Percentiles rank a stretch among this genome's conserved stretches.
Evolutionary conservation across 2,888 invertebrate genomes (phyloP).

Genomic region (Hyposoter dolosus): DNA sequence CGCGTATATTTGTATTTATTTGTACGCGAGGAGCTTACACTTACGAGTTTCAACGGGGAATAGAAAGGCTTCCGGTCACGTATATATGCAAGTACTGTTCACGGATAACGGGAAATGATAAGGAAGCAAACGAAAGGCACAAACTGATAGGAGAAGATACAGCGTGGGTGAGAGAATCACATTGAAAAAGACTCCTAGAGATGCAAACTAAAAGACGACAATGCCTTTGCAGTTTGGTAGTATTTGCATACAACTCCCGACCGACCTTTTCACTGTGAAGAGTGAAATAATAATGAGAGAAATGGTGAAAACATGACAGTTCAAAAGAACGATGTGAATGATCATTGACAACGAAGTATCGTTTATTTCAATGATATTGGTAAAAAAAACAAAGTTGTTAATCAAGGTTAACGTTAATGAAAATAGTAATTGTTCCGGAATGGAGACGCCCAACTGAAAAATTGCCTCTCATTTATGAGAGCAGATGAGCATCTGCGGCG

Average conservation of each 20-base stretch:
- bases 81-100: conserved; percentile 50
- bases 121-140: conserved; percentile 56
- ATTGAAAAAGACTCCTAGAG: conserved; percentile 39
- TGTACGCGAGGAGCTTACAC: conserved; percentile 34
- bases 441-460: not conserved
- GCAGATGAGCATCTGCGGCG: not conserved
- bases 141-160: conserved; percentile 53
- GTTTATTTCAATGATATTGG: not conserved
- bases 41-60: conserved; percentile 38
- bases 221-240: not conserved
- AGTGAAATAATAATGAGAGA: conserved; percentile 4
- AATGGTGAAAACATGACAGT: not conserved
- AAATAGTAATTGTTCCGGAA: not conserved
- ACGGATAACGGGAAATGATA: conserved; percentile 67
- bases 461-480: not conserved
- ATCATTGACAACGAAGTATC: not conserved
- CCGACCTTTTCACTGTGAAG: conserved; percentile 13
- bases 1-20: conserved; percentile 35
- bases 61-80: conserved; percentile 63
- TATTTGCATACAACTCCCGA: conserved; percentile 15
- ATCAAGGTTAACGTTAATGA: not conserved
- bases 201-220: conserved; percentile 34
- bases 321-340: not conserved
- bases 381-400: not conserved
- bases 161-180: conserved; percentile 57